Percentiles rank a stretch among this genome's conserved stretches.
Evolutionary conservation across 2,113 vertebrate genomes (phyloP).

Genomic region (Podarcis muralis): DNA sequence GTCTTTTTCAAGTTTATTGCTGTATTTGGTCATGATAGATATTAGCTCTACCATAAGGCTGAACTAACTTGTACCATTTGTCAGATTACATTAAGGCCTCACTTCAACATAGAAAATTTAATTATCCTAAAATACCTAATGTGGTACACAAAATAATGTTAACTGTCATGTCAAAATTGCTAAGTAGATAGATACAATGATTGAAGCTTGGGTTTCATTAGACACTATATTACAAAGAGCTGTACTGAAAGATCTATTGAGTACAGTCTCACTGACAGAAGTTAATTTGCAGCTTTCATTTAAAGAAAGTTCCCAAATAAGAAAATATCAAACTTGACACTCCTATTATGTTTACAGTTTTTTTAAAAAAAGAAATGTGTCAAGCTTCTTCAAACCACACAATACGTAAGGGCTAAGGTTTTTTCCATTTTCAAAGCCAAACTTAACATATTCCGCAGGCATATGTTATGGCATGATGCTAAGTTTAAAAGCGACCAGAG

Average conservation of each 20-base stretch:
- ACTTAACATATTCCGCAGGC: neutral
- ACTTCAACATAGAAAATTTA: slow-evolving; percentile 9
- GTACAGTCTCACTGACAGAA: neutral
- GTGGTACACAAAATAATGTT: slow-evolving; percentile 26
- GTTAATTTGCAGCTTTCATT: slow-evolving; percentile 9
- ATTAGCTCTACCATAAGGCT: neutral
- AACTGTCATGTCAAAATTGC: slow-evolving; percentile 22
- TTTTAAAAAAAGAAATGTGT: neutral
- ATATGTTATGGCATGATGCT: neutral
- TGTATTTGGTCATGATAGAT: slow-evolving; percentile 4
- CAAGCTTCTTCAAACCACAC: neutral
- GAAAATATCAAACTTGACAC: slow-evolving; percentile 13
- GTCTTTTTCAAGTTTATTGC: neutral
- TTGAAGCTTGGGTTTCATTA: neutral
- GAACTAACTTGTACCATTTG: neutral
- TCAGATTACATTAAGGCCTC: slow-evolving; percentile 2
- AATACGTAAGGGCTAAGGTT: neutral
- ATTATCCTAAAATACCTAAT: slow-evolving; percentile 29
- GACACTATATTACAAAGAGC: slow-evolving; percentile 14
- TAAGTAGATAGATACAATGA: slow-evolving; percentile 12
- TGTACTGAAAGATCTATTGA: neutral
- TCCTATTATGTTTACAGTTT: neutral
- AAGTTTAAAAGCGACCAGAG: neutral
- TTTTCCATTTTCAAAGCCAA: neutral
- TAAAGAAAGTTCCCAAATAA: neutral